phyloP scores from a whole-genome alignment of 37 sponge, comb jelly and placozoan species.

The Crambe crambe region DNA sequence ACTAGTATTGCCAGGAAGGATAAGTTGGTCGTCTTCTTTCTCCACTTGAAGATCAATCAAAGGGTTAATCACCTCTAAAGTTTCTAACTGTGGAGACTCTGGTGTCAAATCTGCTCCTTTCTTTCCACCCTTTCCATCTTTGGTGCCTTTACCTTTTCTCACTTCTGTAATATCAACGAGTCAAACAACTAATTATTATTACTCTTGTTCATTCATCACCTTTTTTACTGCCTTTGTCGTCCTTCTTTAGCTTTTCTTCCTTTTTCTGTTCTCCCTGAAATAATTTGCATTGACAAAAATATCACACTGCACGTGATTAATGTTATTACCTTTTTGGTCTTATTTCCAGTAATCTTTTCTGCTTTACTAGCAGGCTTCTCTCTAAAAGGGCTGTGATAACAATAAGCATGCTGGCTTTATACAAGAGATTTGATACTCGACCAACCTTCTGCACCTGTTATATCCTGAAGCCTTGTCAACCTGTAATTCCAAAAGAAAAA shows the following conservation, averaged over 20 bases:
- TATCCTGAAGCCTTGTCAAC: too few species aligned
- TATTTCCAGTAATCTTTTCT: not conserved
- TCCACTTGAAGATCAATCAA: conserved; percentile 10
- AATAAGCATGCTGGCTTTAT: too few species aligned
- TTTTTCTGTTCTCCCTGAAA: conserved; percentile 10
- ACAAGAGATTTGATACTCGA: too few species aligned
- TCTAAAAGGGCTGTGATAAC: not conserved
- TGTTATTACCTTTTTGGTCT: not conserved
- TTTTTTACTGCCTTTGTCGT: conserved; percentile 21
- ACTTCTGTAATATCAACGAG: not conserved
- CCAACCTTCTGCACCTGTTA: too few species aligned
- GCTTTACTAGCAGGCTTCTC: not conserved
- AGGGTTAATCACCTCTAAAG: not conserved
- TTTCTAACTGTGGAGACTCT: conserved; percentile 1
- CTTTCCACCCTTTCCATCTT: not conserved
- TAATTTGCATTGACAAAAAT: not conserved
- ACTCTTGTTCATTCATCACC: not conserved
- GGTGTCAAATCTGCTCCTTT: not conserved
- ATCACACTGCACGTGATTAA: not conserved
- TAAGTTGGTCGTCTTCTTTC: not conserved
- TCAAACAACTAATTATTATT: not conserved
- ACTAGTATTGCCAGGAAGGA: conserved; percentile 15
- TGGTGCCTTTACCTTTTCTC: conserved; percentile 14
- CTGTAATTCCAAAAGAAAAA: too few species aligned
- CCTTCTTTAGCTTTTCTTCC: conserved; percentile 33